phyloP scores from a whole-genome alignment of 2,113 vertebrate species.

The Halcyon senegalensis region DNA sequence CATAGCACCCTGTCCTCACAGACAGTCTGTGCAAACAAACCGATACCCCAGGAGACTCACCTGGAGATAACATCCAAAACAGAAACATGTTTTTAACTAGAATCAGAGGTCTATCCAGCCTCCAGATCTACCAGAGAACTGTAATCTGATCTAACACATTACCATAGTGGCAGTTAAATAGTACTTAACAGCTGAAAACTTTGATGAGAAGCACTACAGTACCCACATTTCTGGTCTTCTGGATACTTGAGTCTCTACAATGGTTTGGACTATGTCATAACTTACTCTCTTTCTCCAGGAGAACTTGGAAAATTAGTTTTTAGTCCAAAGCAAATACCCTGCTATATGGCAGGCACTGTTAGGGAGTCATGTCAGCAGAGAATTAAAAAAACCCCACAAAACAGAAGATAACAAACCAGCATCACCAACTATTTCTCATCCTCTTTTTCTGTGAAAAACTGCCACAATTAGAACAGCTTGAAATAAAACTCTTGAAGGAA shows the following conservation, averaged over 20 bases:
- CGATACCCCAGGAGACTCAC: neutral
- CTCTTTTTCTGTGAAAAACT: neutral
- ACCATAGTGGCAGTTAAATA: neutral
- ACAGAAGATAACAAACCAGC: neutral
- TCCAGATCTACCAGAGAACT: neutral
- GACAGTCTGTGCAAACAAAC: neutral
- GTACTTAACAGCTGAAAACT: neutral
- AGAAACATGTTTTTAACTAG: neutral
- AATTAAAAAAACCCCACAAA: neutral
- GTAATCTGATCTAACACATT: neutral
- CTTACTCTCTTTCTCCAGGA: neutral
- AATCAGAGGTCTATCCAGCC: neutral
- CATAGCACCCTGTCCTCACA: neutral
- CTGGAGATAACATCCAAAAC: neutral
- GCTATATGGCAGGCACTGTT: neutral
- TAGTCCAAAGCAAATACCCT: neutral
- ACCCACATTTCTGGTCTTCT: neutral
- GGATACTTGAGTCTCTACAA: neutral
- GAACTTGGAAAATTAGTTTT: neutral
- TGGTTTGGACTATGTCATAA: neutral
- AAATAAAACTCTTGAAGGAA: neutral
- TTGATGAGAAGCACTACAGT: neutral
- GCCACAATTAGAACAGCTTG: neutral
- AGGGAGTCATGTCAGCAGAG: neutral
- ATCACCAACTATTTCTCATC: neutral